phyloP scores from a whole-genome alignment of 2,888 invertebrate species.

The Scaptomyza polygonia region DNA sequence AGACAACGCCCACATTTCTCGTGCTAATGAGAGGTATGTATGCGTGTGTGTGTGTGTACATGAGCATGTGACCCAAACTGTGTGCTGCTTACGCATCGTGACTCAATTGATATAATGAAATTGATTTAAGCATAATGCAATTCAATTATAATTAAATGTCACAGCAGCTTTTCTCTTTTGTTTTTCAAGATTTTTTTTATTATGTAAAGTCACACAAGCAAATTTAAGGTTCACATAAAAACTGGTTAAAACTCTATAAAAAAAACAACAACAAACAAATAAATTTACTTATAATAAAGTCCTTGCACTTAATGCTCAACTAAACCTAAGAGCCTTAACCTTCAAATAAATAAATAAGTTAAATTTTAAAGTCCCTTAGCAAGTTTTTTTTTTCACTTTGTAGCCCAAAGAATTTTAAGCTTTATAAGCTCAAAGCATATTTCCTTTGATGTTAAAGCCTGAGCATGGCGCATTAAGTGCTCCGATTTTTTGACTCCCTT shows the following conservation, averaged over 20 bases:
- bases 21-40: conserved; percentile 63
- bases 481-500: not conserved
- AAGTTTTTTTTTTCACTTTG: not conserved
- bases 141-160: conserved; percentile 37
- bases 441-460: not conserved
- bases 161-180: not conserved
- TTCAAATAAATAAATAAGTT: too few species aligned
- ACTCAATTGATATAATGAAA: conserved; percentile 48
- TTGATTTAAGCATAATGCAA: conserved; percentile 53
- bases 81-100: not conserved
- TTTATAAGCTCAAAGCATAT: not conserved
- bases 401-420: not conserved
- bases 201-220: too few species aligned
- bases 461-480: not conserved
- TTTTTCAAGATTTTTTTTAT: too few species aligned
- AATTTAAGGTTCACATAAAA: too few species aligned
- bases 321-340: too few species aligned
- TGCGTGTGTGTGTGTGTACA: not conserved
- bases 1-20: conserved; percentile 73
- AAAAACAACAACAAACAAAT: too few species aligned
- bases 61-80: conserved; percentile 20
- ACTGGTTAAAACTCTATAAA: too few species aligned
- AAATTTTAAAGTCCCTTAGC: too few species aligned
- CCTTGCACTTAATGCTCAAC: too few species aligned
- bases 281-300: too few species aligned